Conservation (phyloP, 2,113 vertebrate genomes). For the Crotalus tigris region DNA sequence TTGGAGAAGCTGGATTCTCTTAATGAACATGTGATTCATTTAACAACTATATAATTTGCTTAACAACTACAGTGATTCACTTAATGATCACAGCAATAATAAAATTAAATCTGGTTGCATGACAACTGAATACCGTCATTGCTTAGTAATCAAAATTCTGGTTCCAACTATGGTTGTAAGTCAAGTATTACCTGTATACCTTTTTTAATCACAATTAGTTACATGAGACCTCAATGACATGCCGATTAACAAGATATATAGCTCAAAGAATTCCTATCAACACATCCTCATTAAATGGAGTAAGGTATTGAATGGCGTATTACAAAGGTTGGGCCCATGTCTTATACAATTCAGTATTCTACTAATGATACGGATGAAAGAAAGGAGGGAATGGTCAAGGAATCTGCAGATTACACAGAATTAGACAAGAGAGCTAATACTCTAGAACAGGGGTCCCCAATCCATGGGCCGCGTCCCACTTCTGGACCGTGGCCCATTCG, state of each 20-base stretch:
- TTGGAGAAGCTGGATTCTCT: background rate
- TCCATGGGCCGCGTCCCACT: no score
- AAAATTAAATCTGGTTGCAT: background rate
- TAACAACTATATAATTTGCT: background rate
- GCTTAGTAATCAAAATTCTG: background rate
- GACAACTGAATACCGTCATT: background rate
- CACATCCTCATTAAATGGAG: background rate
- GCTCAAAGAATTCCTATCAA: background rate
- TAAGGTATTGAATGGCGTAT: background rate
- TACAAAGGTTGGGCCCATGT: background rate
- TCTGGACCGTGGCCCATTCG: background rate
- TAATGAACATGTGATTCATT: background rate
- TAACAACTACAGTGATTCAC: background rate
- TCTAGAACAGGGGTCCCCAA: background rate
- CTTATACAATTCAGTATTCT: background rate
- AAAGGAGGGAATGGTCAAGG: background rate
- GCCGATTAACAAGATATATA: background rate
- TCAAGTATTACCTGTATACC: background rate
- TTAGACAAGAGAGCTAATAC: background rate
- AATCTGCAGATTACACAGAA: background rate
- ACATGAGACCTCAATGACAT: background rate
- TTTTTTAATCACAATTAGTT: background rate
- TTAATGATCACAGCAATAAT: background rate
- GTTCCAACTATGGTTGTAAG: background rate
- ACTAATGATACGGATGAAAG: background rate